Base-by-base conservation (phyloP, 2,888 invertebrate genomes). In the Sisyra terminalis region DNA sequence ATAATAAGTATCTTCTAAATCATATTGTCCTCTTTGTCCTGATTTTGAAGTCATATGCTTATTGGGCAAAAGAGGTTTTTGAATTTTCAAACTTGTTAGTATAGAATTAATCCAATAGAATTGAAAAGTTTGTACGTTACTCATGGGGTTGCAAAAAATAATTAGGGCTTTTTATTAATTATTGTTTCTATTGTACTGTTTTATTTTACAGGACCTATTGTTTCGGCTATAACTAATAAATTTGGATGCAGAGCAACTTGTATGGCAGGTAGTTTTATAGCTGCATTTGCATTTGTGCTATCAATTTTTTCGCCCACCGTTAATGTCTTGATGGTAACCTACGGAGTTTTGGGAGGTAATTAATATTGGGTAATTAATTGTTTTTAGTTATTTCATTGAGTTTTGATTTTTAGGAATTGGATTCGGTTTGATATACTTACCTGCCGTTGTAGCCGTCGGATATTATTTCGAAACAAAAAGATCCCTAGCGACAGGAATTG, bases 401-500 rank as follows among this genome's bases (percentile, higher is more conserved):
- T n/a, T 13, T 32, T 32, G 32, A n/a, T 64, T 59, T n/a, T 11
- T 67, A 87, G 88, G 90, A 49, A 77, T 92, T 52, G 92, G 92
- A 15, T 88, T 92, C 57, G 90, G 92, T 48, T 75, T 92, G 67
- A 88, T 92, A 54, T 93, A 92, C 64, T 71, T 97, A 38, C 96
- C 96, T 1, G 94, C 96, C 2, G 94, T 97, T 31, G 94, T 96
- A 9, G 89, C 89, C 43, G 94, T 96, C 17, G 92, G 93, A 5
- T 93, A 93, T 65, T 96, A 96, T 67, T 97, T 97, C 66, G 94
- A 96, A 66, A 87, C 90, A 38, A 86, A 88, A 53, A 73, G 94
- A 47, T 90, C 94, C 9, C 67, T 96, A 49, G 96, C 96, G 39
- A 96, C 94, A 41, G 94, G 82, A 42, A 86, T 88, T 45, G 94